Evolutionary conservation across 2,113 vertebrate species (phyloP).

Genomic region (Mesoclemmys tuberculata): DNA sequence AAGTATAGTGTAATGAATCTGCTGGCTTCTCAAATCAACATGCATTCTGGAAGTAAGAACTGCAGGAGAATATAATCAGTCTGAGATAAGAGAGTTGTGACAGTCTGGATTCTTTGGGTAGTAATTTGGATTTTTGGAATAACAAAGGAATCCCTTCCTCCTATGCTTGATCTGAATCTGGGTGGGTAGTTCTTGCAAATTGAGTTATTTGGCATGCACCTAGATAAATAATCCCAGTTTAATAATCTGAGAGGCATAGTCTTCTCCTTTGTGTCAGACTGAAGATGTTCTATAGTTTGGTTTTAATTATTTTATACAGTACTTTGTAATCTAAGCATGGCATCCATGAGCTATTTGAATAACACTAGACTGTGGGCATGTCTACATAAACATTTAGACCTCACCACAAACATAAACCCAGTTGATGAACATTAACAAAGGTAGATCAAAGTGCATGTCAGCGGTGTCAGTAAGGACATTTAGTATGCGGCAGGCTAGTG

Average conservation of each 20-base stretch:
- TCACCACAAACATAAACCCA: background rate
- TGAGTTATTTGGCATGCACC: background rate
- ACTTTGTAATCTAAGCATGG: background rate
- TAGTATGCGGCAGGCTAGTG: background rate
- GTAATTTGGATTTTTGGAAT: background rate
- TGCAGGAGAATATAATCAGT: background rate
- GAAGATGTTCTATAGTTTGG: background rate
- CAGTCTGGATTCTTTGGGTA: background rate
- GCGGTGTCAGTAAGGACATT: too few relatives aligned
- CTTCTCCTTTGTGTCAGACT: background rate
- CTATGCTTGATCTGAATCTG: background rate
- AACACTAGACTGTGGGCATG: background rate
- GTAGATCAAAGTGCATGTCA: background rate
- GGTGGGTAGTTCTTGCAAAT: background rate
- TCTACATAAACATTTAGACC: background rate
- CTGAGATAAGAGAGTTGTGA: background rate
- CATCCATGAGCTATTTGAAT: background rate
- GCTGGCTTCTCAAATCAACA: background rate
- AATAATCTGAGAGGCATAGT: background rate
- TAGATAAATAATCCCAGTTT: background rate
- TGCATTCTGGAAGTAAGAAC: background rate
- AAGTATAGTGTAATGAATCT: background rate
- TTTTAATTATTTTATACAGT: background rate
- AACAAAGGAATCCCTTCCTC: background rate
- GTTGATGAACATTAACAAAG: background rate